A percentile compares a stretch with the other conserved stretches of the same genome.
phyloP scores from a whole-genome alignment of 2,888 invertebrate genomes.

The Drosophila subquinaria region DNA sequence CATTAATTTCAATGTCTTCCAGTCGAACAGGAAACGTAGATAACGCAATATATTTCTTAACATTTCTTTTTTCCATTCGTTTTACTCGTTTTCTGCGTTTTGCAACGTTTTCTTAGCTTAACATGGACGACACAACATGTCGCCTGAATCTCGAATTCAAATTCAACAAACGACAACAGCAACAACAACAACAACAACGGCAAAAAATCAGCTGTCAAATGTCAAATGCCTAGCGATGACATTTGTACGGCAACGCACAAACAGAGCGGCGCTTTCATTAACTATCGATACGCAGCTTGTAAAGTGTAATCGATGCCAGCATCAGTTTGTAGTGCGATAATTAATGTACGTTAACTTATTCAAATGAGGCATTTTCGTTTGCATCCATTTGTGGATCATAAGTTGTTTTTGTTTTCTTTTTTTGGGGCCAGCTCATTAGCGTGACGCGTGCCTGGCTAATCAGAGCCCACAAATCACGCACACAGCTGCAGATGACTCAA shows the following conservation, averaged over 20 bases:
- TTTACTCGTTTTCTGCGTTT: background rate
- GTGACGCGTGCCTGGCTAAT: conserved; percentile 74
- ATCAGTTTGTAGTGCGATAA: conserved; percentile 28
- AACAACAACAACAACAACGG: background rate
- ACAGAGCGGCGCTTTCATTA: conserved; percentile 21
- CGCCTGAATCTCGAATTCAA: conserved; percentile 37
- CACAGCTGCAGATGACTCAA: conserved; percentile 57
- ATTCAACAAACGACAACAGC: conserved; percentile 20
- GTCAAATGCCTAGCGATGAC: conserved; percentile 47
- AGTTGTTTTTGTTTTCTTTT: background rate
- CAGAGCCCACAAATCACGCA: conserved; percentile 64
- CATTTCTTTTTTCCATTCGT: conserved; percentile 7
- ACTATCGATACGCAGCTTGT: conserved; percentile 43
- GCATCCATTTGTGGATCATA: conserved; percentile 16
- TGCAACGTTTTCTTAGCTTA: conserved; percentile 23
- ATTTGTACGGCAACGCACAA: background rate
- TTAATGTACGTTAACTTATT: conserved; percentile 13
- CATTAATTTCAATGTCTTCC: conserved; percentile 66
- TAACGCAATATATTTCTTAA: conserved; percentile 44
- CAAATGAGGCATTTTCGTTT: background rate
- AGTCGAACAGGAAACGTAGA: conserved; percentile 71
- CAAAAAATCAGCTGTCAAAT: conserved; percentile 53
- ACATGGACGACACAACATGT: conserved; percentile 58
- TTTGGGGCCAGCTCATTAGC: conserved; percentile 61
- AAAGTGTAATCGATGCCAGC: conserved; percentile 42